Percentiles rank a stretch among this genome's conserved stretches.
These are phyloP conservation scores for Orussus abietinus DNA, from an alignment of 1,140 invertebrate species.

Conservation along the genomic window DNA sequence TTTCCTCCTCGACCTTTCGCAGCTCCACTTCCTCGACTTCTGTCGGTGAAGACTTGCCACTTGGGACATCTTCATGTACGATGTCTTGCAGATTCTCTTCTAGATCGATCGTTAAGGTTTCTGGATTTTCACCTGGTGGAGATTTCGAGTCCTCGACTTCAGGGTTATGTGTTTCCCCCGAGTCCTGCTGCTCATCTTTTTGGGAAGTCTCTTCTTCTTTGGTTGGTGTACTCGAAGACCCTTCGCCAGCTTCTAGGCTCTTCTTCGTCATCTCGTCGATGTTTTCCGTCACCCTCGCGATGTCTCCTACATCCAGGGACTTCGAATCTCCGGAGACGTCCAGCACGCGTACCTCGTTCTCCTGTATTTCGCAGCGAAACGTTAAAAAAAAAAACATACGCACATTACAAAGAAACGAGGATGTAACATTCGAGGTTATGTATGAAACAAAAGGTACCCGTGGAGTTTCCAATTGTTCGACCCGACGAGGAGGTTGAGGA, in stretches of 20 bases:
- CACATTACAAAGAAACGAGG: background rate
- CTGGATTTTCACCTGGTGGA: too few relatives aligned
- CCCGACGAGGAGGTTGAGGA: slow-evolving; percentile 35
- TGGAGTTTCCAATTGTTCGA: slow-evolving; percentile 25
- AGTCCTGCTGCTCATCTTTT: too few relatives aligned
- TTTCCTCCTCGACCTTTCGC: slow-evolving; percentile 17
- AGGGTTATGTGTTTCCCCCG: too few relatives aligned
- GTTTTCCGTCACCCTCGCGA: slow-evolving; percentile 27
- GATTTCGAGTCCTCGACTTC: too few relatives aligned
- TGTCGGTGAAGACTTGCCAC: too few relatives aligned
- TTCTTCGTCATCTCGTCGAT: slow-evolving; percentile 32
- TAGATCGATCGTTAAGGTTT: too few relatives aligned
- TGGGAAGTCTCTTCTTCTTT: background rate
- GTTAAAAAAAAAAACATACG: slow-evolving; percentile 3
- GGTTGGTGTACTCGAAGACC: slow-evolving; percentile 4
- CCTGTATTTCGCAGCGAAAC: slow-evolving; percentile 19
- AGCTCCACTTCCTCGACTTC: slow-evolving; percentile 18
- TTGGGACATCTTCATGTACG: too few relatives aligned
- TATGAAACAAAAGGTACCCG: slow-evolving; percentile 21
- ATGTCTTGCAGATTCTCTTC: too few relatives aligned
- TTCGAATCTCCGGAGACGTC: slow-evolving; percentile 24
- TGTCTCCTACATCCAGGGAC: slow-evolving; percentile 28
- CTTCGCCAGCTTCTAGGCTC: slow-evolving; percentile 15
- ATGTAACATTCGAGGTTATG: slow-evolving; percentile 1
- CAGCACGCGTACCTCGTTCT: slow-evolving; percentile 13